A percentile compares a stretch with the other conserved stretches of the same genome.
Evolutionary conservation across 2,113 vertebrate species (phyloP).

Genomic region (Rhodinocichla rosea): DNA sequence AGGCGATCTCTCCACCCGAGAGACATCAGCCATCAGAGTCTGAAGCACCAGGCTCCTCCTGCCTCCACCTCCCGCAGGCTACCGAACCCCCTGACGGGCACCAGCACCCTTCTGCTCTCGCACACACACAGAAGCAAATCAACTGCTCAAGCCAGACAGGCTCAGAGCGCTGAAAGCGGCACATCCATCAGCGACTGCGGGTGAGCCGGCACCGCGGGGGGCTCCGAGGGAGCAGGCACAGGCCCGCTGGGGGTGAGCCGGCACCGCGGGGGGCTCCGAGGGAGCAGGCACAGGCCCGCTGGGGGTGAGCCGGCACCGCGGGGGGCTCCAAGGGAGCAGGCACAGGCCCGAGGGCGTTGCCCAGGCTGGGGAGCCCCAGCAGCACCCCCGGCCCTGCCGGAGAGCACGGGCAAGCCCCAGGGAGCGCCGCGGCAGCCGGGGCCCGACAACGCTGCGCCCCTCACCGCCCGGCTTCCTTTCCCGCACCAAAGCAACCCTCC

Average conservation of each 20-base stretch:
- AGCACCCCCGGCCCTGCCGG: rapidly evolving
- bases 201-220: rapidly evolving
- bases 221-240: too few species aligned
- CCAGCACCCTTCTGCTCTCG: rapidly evolving
- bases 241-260: rapidly evolving
- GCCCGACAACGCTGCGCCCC: rapidly evolving
- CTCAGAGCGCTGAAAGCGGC: rapidly evolving
- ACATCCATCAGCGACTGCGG: rapidly evolving
- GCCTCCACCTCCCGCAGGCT: not conserved
- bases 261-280: not conserved
- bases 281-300: too few species aligned
- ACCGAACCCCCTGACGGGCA: not conserved
- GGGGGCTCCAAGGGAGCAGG: too few species aligned
- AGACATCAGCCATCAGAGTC: rapidly evolving
- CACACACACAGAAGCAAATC: not conserved
- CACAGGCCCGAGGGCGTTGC: rapidly evolving
- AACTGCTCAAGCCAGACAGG: too few species aligned
- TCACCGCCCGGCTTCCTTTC: rapidly evolving
- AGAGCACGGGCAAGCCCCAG: rapidly evolving
- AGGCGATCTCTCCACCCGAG: rapidly evolving
- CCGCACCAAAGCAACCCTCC: not conserved
- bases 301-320: rapidly evolving
- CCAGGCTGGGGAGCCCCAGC: not conserved
- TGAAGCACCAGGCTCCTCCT: not conserved
- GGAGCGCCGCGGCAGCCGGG: not conserved